These are phyloP conservation scores for Gymnocypris eckloni DNA, from an alignment of 2,797 vertebrate genomes.

Conservation along the genomic window DNA sequence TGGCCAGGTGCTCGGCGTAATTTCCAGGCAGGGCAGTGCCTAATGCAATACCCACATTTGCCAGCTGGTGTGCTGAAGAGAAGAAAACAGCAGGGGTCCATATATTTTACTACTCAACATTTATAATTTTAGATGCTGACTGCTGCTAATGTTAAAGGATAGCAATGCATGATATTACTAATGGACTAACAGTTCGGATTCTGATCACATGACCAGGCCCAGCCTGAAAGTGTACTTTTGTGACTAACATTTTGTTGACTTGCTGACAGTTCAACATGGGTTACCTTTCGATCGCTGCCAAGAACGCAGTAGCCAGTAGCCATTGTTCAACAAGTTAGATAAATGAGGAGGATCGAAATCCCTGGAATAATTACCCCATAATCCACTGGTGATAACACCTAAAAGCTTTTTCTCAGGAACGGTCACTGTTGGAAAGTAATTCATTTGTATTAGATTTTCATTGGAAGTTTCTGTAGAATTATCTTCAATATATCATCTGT, in stretches of 20 bases:
- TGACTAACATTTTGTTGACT: constrained; percentile 61
- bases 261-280: constrained; percentile 70
- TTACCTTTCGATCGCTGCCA: constrained; percentile 61
- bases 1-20: constrained; percentile 66
- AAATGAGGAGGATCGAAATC: constrained; percentile 50
- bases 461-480: neutral
- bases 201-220: constrained; percentile 60
- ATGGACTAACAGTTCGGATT: constrained; percentile 57
- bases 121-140: constrained; percentile 78
- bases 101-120: constrained; percentile 70
- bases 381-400: constrained; percentile 52
- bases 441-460: neutral
- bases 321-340: constrained; percentile 54
- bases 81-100: constrained; percentile 49
- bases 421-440: neutral
- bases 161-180: constrained; percentile 75
- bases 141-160: constrained; percentile 69
- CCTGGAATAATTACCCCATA: constrained; percentile 38
- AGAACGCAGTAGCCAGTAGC: constrained; percentile 40
- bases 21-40: constrained; percentile 55
- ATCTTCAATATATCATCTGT: neutral
- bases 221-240: constrained; percentile 44
- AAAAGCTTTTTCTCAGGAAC: constrained; percentile 1
- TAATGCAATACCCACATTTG: constrained; percentile 22
- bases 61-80: constrained; percentile 56